Base-by-base conservation (phyloP, 2,797 vertebrate genomes). In the Threskiornis aethiopicus region DNA sequence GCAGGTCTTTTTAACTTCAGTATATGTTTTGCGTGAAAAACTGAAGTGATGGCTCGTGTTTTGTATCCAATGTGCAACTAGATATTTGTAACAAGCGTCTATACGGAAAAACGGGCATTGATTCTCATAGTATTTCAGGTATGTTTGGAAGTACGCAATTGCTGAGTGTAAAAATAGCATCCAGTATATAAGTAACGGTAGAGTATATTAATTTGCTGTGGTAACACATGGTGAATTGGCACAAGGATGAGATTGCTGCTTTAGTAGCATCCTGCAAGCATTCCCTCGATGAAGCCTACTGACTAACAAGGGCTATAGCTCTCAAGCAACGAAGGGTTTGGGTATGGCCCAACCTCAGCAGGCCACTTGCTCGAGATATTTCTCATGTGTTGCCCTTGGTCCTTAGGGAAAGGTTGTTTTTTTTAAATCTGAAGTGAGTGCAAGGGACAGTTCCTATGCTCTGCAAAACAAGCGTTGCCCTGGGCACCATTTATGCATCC, bases 1-100 rank as follows among this genome's bases (percentile, higher is more conserved):
- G 1, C 1, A 11, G 18, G 2, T 57, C 52, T 79, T 37, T 81
- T 20, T 37, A 21, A n/a, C 28, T 37, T 28, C 29, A 24, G 4
- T 33, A 0, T 19, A 9, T 6, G 1, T 28, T 77, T 42, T 52
- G 3, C 18, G 21, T 21, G 14, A 24, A 73, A 83, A 83, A 7
- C 2, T 10, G n/a, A 47, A 57, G 11, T 0, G 6, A 15, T 3
- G 28, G 11, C 17, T 78, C 1, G 0, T 15, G 10, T 49, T 82
- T 55, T 54, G 22, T 18, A 13, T 7, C 13, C 41, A 29, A 3
- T 2, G 2, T 19, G 13, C 69, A 58, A 61, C 10, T 24, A 73
- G 25, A 26, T 24, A 28, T 49, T 59, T 64, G 52, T 33, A 58
- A 41, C 13, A 13, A 42, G 25, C 14, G 7, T 44, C 31, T 47